Conservation (phyloP, 92 coral and sea anemone species). For the Epizoanthus scotinus region DNA sequence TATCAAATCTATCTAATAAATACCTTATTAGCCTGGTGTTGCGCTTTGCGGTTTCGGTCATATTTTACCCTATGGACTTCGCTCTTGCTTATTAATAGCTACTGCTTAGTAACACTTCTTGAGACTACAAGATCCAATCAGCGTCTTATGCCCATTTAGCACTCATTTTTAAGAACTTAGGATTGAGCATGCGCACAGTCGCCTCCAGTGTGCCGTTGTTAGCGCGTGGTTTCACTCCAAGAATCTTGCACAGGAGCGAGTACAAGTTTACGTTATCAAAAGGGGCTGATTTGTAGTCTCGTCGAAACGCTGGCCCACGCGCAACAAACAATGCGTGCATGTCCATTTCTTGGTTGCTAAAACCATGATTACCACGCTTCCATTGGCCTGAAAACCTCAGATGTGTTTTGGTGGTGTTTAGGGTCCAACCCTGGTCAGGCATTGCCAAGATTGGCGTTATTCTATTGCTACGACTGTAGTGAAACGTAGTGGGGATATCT, state of each 20-base stretch:
- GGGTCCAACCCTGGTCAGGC: slow-evolving; percentile 82
- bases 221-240: slow-evolving; percentile 76
- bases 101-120: no score
- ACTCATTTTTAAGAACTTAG: neutral
- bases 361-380: slow-evolving; percentile 67
- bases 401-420: slow-evolving; percentile 52
- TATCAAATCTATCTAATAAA: no score
- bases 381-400: slow-evolving; percentile 20
- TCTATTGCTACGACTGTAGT: slow-evolving; percentile 65
- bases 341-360: slow-evolving; percentile 50
- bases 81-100: no score
- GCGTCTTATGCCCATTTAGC: neutral
- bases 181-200: slow-evolving; percentile 9
- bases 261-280: slow-evolving; percentile 76
- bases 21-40: no score
- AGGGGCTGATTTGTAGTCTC: slow-evolving; percentile 58
- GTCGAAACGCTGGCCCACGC: slow-evolving; percentile 87
- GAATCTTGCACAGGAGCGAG: slow-evolving; percentile 77
- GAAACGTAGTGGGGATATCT: slow-evolving; percentile 66
- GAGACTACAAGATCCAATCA: no score
- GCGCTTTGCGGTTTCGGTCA: no score
- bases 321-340: slow-evolving; percentile 94
- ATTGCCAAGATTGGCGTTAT: slow-evolving; percentile 70
- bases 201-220: slow-evolving; percentile 79
- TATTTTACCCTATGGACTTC: no score